Base-by-base conservation (phyloP, 2,888 invertebrate species). In the Ectropis crepuscularia region DNA sequence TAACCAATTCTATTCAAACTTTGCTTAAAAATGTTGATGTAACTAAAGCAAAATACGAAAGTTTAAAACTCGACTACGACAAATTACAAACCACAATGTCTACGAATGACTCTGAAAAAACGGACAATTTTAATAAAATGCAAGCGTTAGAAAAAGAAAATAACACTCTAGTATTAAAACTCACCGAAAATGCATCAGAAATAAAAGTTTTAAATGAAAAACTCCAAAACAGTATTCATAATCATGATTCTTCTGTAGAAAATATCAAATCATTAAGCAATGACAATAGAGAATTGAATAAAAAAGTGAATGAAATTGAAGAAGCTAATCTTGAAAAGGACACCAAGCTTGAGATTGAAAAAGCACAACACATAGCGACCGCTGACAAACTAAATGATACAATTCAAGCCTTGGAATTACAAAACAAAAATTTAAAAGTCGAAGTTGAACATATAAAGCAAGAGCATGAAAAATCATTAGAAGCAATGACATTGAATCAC, bases 21-120 rank as follows among this genome's bases (percentile, higher is more conserved):
- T 51, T 61, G 41, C 39, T 65, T 47, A 57, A 63, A 37, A 60
- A 74, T 16, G 50, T 63, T 11, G 65, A 66, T 6, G 39, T 6
- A 8, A 10, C 61, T 6, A 62, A 58, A 41, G 51, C 59, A 39
- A 47, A 57, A 37, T 70, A 64, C 46, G 48, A 67, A 37, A 58
- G 59, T n/a, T 53, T 69, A 38, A 57, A 57, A 41, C 9, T 38
- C 11, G 54, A 60, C 42, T 66, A 75, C 41, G 55, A 62, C 38
- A 67, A 53, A 5, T 76, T 83, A 66, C 70, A 82, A 75, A 74
- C 68, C 12, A 74, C 83, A 67, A 60, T 81, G 28, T 61, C 74
- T 58, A 69, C 65, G 16, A 51, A 73, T 16, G 53, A 66, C 6
- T 67, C 78, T 43, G 69, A 77, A 66, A 69, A 74, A 68, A 68